These are phyloP conservation scores for Shargacucullia verbasci DNA, from an alignment of 2,888 invertebrate genomes.

Conservation along the genomic window DNA sequence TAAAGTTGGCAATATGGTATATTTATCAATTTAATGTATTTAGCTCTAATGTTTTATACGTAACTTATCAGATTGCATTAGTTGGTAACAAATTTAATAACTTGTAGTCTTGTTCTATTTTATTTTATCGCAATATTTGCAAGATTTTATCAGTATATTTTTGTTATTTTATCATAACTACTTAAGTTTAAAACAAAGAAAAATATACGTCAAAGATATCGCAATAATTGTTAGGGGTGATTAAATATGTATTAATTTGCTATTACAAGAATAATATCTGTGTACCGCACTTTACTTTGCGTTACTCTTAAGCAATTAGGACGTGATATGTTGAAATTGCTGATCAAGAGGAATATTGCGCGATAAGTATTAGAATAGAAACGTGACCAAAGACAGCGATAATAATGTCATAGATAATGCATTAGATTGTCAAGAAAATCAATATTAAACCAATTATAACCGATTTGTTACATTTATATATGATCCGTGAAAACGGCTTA, in stretches of 20 bases:
- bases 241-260: slow-evolving; percentile 15
- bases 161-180: slow-evolving; percentile 25
- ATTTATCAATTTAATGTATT: slow-evolving; percentile 25
- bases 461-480: slow-evolving; percentile 5
- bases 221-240: slow-evolving; percentile 7
- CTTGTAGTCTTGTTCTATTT: neutral
- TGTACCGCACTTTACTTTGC: too few species aligned
- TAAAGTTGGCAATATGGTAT: slow-evolving; percentile 5
- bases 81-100: slow-evolving; percentile 15
- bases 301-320: too few species aligned
- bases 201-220: slow-evolving; percentile 28
- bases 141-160: slow-evolving; percentile 25
- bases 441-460: slow-evolving; percentile 6
- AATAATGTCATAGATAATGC: slow-evolving; percentile 17
- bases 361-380: slow-evolving; percentile 23
- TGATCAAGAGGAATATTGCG: slow-evolving; percentile 28
- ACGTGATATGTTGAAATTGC: slow-evolving; percentile 17
- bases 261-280: slow-evolving; percentile 10
- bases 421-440: slow-evolving; percentile 4
- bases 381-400: slow-evolving; percentile 32
- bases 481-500: slow-evolving; percentile 10
- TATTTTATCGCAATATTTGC: slow-evolving; percentile 27
- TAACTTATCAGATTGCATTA: slow-evolving; percentile 38
- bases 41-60: slow-evolving; percentile 10
- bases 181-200: slow-evolving; percentile 38